A percentile compares a stretch with the other conserved stretches of the same genome.
phyloP scores from a whole-genome alignment of 2,888 invertebrate genomes.

The Troides oblongomaculatus region DNA sequence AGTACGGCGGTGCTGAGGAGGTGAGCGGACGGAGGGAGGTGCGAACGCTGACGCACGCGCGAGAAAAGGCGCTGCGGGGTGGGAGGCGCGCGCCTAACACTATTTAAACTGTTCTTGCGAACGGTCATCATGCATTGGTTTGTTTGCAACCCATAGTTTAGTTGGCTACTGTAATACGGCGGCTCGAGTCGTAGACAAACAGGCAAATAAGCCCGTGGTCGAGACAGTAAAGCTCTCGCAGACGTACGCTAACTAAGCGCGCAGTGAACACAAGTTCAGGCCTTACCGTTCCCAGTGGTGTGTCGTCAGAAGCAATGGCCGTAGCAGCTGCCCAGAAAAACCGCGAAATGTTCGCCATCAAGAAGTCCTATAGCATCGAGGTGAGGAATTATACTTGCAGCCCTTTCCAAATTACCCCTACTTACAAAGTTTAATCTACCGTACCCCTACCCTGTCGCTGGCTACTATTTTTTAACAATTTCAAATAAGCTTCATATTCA shows the following conservation, averaged over 20 bases:
- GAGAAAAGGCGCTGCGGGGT: slow-evolving; percentile 77
- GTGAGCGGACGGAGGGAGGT: slow-evolving; percentile 22
- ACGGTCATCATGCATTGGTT: slow-evolving; percentile 84
- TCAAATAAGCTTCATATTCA: neutral
- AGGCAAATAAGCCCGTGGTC: slow-evolving; percentile 81
- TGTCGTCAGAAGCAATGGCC: slow-evolving; percentile 84
- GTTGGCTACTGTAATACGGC: slow-evolving; percentile 80
- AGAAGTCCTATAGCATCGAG: slow-evolving; percentile 98
- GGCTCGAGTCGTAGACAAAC: slow-evolving; percentile 79
- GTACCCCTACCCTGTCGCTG: neutral
- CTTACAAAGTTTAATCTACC: neutral
- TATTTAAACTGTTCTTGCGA: slow-evolving; percentile 84
- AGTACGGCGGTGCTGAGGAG: neutral
- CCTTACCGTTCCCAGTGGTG: slow-evolving; percentile 72
- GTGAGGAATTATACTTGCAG: slow-evolving; percentile 80
- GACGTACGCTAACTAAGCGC: slow-evolving; percentile 77
- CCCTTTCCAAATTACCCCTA: neutral
- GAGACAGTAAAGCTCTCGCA: slow-evolving; percentile 76
- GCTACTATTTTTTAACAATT: neutral
- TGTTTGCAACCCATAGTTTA: slow-evolving; percentile 84
- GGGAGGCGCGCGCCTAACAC: slow-evolving; percentile 77
- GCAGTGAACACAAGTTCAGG: slow-evolving; percentile 78
- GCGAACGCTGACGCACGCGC: slow-evolving; percentile 81
- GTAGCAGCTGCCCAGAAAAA: slow-evolving; percentile 96
- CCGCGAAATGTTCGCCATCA: slow-evolving; percentile 97